Evolutionary conservation across 1,140 invertebrate species (phyloP), one percentile per base, ranked within the genome.

Genomic region (Zaprionus ornatus): DNA sequence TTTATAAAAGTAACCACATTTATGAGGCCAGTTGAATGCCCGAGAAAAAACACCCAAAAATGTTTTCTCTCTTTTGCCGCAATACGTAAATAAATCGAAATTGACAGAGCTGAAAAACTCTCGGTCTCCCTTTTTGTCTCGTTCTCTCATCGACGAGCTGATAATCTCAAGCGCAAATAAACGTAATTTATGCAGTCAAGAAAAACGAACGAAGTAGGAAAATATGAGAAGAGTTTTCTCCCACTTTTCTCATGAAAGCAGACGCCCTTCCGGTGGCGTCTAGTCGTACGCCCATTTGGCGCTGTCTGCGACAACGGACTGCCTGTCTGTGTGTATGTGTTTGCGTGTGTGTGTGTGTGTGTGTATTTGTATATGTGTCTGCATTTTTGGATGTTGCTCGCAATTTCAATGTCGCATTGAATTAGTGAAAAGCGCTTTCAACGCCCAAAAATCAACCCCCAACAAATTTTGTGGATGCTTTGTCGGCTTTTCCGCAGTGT

Each of bases 361-460:
- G 17, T 21, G 45, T 21, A 13, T 50, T 21, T 50, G 45, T 50
- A 12, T 63, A 66, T 67, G 63, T 29, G 70, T 77, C 77, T 74
- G 82, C 77, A 86, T 68, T 75, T 77, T 79, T 82, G 66, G 67
- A 70, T 75, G 69, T 74, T 70, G 76, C 75, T 72, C 64, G 45
- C 75, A 75, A 82, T 87, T 91, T 91, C 90, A 91, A 91, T 91
- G 90, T 90, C 85, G 90, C 80, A 87, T 91, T 91, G 90, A 91
- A 87, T 91, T 91, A 87, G 80, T 90, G 77, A 88, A 91, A 83
- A 85, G 84, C 84, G 81, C 84, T 88, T 88, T 88, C 84, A 85
- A 90, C 81, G 84, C 85, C 83, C 74, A 76, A 87, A 87, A 87
- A 84, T 74, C 84, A 87, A 87, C 84, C 84, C 84, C 80, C 84